Base-by-base conservation (phyloP, 2,113 vertebrate genomes). In the Catagonus wagneri region DNA sequence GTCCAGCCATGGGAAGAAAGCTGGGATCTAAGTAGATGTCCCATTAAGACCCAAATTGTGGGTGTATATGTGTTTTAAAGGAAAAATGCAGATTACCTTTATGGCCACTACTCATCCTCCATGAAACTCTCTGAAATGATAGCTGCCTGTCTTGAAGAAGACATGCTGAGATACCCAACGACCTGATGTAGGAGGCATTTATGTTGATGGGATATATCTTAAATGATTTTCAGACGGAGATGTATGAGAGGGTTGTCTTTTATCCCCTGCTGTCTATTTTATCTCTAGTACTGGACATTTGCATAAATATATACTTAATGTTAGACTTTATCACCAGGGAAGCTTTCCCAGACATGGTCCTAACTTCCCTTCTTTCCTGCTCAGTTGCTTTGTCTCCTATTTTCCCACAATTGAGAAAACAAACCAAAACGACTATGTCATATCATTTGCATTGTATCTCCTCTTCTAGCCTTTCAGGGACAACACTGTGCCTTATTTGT, bases 1-100 rank as follows among this genome's bases (percentile, higher is more conserved):
- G 94, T 96, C 96, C 95, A 89, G 93, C 93, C 89, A 39, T 63
- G 56, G 60, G 39, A 97, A 94, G 83, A 95, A 36, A 97, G 60
- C 12, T 72, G 69, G 58, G n/a, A 61, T 83, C 69, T 96, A 71
- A 96, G 50, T 29, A 93, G 52, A 94, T 85, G 83, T 86, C 86
- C 79, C 75, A n/a, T 7, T 39, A 65, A 97, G 86, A 94, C 86
- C 23, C 22, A 89, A 61, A 89, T 54, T 65, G 29, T 25, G 2
- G 81, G 44, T 69, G 56, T 54, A 39, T 75, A 44, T 36, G 19
- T 19, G 27, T 71, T 17, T 80, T 69, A 84, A 68, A 92, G 54
- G 78, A 68, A 66, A 81, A 86, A 29, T 27, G 2, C 27, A 93
- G 22, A 81, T 81, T 87, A 36, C 63, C 69, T 86, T 89, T 71